Conservation (phyloP, 2,797 vertebrate genomes). For the Lepus townsendii region DNA sequence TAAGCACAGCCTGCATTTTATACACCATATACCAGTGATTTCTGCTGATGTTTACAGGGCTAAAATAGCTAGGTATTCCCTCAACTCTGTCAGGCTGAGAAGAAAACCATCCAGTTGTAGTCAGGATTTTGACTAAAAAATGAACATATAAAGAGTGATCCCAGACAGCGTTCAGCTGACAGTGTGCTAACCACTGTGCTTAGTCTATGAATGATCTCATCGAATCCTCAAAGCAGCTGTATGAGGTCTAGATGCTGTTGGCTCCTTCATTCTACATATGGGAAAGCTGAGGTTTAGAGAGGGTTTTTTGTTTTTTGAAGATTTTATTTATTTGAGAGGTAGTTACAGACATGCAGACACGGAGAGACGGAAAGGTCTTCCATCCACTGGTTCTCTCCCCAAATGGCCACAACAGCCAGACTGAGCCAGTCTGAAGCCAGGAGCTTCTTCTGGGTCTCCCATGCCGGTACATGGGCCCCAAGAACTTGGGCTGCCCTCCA, state of each 20-base stretch:
- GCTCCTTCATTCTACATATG: neutral
- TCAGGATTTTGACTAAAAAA: constrained; percentile 35
- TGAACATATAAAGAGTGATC: neutral
- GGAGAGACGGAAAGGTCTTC: no score
- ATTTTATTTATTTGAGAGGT: no score
- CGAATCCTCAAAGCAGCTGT: neutral
- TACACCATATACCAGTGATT: neutral
- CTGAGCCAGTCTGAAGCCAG: no score
- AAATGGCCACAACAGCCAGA: no score
- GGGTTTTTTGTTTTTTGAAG: no score
- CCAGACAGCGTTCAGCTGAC: neutral
- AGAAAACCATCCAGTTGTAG: neutral
- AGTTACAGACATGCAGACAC: no score
- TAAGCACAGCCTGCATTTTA: neutral
- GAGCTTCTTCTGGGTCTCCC: no score
- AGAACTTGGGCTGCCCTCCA: no score
- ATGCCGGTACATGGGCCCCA: no score
- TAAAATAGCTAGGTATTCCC: constrained; percentile 17
- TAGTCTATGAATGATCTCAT: neutral
- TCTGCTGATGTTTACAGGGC: constrained; percentile 16
- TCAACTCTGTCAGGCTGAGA: constrained; percentile 16
- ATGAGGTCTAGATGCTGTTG: neutral
- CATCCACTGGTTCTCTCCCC: no score
- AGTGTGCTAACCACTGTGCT: neutral
- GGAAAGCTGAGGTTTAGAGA: no score